Conservation (phyloP, 2,888 invertebrate species). For the Drosophila birchii region DNA sequence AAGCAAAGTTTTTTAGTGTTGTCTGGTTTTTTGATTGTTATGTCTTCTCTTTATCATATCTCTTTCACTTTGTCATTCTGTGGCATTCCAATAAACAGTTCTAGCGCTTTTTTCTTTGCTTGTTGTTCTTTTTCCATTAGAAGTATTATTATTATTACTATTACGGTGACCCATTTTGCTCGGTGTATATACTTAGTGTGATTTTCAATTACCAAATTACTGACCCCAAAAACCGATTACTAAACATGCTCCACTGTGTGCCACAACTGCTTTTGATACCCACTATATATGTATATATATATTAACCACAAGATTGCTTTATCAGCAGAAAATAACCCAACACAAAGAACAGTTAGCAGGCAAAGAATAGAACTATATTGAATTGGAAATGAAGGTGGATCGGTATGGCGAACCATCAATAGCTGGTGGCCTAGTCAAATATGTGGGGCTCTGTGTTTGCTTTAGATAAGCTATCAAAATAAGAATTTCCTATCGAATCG, state of each 20-base stretch:
- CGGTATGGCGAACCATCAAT: constrained; percentile 6
- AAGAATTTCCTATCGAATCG: constrained; percentile 18
- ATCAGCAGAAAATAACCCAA: constrained; percentile 34
- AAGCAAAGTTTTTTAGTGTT: constrained; percentile 21
- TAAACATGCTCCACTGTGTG: constrained; percentile 25
- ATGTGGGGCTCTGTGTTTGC: constrained; percentile 41
- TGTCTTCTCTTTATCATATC: constrained; percentile 30
- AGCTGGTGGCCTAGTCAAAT: constrained; percentile 19
- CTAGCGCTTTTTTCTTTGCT: constrained; percentile 19
- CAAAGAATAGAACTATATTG: constrained; percentile 21
- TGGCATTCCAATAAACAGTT: constrained; percentile 42
- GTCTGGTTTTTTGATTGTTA: constrained; percentile 27
- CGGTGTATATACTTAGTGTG: constrained; percentile 26
- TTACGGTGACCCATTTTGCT: constrained; percentile 56
- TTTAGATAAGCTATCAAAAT: constrained; percentile 68
- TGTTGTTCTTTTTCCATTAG: constrained; percentile 18
- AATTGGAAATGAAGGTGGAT: constrained; percentile 15
- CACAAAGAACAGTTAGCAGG: constrained; percentile 15
- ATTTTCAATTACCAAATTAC: constrained; percentile 73
- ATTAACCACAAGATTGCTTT: constrained; percentile 44
- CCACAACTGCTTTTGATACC: constrained; percentile 19
- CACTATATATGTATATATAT: not conserved
- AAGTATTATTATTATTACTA: constrained; percentile 14
- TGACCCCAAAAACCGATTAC: constrained; percentile 67
- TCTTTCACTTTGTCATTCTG: constrained; percentile 35